Evolutionary conservation across 2,888 invertebrate genomes (phyloP).

Genomic region (Cheilosia vulpina): DNA sequence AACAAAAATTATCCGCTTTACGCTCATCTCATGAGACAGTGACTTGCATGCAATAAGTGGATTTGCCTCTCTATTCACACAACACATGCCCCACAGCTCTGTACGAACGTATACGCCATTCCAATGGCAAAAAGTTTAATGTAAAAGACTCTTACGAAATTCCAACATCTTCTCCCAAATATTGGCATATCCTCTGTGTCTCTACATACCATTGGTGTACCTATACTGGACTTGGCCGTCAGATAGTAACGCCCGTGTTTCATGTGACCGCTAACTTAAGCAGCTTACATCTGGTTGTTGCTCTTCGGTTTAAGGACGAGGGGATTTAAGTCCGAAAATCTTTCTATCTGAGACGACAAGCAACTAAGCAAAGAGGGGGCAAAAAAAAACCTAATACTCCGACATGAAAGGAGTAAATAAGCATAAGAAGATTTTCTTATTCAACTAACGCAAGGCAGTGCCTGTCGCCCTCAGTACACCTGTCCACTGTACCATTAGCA

Average conservation of each 20-base stretch:
- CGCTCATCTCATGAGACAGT: slow-evolving; percentile 44
- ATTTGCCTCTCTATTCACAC: slow-evolving; percentile 28
- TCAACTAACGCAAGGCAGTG: slow-evolving; percentile 32
- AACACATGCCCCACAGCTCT: slow-evolving; percentile 1
- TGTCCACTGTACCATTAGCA: slow-evolving; percentile 72
- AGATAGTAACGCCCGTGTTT: slow-evolving; percentile 63
- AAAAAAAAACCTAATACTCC: slow-evolving; percentile 9
- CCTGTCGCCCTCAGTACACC: slow-evolving; percentile 45
- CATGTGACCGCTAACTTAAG: slow-evolving; percentile 71
- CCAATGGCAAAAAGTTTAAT: slow-evolving; percentile 59
- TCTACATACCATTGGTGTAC: slow-evolving; percentile 11
- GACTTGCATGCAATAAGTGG: slow-evolving; percentile 40
- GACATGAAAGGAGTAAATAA: slow-evolving; percentile 68
- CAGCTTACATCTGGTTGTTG: slow-evolving; percentile 75
- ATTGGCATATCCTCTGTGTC: slow-evolving; percentile 16
- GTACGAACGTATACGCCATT: slow-evolving; percentile 1
- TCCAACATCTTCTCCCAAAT: slow-evolving; percentile 22
- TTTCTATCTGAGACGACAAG: slow-evolving; percentile 49
- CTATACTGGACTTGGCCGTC: slow-evolving; percentile 28
- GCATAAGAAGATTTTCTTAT: slow-evolving; percentile 71
- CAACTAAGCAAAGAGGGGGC: slow-evolving; percentile 8
- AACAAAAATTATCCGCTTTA: slow-evolving; percentile 59
- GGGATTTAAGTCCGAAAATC: slow-evolving; percentile 66
- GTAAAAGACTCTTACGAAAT: slow-evolving; percentile 47
- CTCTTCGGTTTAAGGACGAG: slow-evolving; percentile 72